phyloP scores from a whole-genome alignment of 2,797 vertebrate genomes.

The Dryobates pubescens region DNA sequence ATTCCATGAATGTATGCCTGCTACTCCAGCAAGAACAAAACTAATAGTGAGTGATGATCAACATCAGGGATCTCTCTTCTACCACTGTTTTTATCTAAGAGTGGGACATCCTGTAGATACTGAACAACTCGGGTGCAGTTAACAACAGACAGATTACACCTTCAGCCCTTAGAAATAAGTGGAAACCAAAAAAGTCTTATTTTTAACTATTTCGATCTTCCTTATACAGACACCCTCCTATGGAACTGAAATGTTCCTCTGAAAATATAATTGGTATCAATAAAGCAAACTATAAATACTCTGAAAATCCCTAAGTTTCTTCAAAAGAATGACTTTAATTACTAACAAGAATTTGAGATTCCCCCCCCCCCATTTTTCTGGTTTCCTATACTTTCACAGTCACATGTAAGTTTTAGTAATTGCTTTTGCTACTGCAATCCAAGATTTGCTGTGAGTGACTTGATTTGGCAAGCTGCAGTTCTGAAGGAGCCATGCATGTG shows the following conservation, averaged over 20 bases:
- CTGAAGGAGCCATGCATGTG: neutral
- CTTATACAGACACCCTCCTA: neutral
- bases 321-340: neutral
- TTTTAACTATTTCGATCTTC: neutral
- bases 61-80: neutral
- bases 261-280: neutral
- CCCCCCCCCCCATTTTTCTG: neutral
- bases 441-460: neutral
- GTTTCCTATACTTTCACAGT: neutral
- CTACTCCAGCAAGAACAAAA: neutral
- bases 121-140: neutral
- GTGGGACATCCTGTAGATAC: neutral
- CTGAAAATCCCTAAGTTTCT: neutral
- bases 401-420: neutral
- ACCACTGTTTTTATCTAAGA: neutral
- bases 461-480: neutral
- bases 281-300: neutral
- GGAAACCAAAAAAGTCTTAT: neutral
- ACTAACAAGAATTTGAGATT: neutral
- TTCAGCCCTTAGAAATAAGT: neutral
- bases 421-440: neutral
- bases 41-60: neutral
- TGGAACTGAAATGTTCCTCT: neutral
- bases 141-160: neutral
- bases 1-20: neutral